A percentile compares a stretch with the other conserved stretches of the same genome.
phyloP scores from a whole-genome alignment of 1,140 invertebrate species.

The Agrilus planipennis region DNA sequence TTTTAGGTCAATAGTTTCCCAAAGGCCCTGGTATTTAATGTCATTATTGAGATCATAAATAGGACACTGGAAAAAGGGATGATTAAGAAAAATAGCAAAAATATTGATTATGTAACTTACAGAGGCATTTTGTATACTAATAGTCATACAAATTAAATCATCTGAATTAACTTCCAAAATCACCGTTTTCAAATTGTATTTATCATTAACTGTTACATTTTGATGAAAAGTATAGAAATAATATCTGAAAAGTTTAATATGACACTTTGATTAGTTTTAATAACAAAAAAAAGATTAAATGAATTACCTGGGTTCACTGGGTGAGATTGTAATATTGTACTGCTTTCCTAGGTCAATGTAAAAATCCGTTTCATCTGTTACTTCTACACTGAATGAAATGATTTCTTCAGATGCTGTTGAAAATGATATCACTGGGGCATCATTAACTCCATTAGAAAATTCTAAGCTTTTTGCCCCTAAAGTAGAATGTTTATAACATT shows the following conservation, averaged over 20 bases:
- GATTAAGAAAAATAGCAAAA: slow-evolving; percentile 9
- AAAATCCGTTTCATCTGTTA: slow-evolving; percentile 44
- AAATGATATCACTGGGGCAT: slow-evolving; percentile 44
- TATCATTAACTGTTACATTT: slow-evolving; percentile 36
- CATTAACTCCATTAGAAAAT: too few relatives aligned
- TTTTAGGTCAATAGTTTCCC: slow-evolving; percentile 57
- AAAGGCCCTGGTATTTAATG: slow-evolving; percentile 55
- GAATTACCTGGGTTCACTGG: slow-evolving; percentile 35
- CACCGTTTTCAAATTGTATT: slow-evolving; percentile 43
- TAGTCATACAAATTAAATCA: slow-evolving; percentile 52
- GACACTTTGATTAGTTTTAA: neutral
- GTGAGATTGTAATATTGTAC: slow-evolving; percentile 33
- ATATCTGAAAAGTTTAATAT: slow-evolving; percentile 19
- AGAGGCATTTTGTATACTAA: slow-evolving; percentile 61
- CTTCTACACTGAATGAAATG: slow-evolving; percentile 39
- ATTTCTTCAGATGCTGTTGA: slow-evolving; percentile 42
- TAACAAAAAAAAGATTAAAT: neutral
- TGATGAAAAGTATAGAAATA: slow-evolving; percentile 38
- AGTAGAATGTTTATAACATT: neutral
- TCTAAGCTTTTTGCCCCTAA: too few relatives aligned
- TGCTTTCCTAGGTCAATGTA: slow-evolving; percentile 37
- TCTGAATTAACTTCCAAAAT: slow-evolving; percentile 52
- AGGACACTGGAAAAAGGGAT: slow-evolving; percentile 49
- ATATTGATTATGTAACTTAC: slow-evolving; percentile 36
- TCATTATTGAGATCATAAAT: slow-evolving; percentile 62